Evolutionary conservation across 2,797 vertebrate species (phyloP), one percentile per base, ranked within the genome.

Genomic region (Poeciliopsis gracilis): DNA sequence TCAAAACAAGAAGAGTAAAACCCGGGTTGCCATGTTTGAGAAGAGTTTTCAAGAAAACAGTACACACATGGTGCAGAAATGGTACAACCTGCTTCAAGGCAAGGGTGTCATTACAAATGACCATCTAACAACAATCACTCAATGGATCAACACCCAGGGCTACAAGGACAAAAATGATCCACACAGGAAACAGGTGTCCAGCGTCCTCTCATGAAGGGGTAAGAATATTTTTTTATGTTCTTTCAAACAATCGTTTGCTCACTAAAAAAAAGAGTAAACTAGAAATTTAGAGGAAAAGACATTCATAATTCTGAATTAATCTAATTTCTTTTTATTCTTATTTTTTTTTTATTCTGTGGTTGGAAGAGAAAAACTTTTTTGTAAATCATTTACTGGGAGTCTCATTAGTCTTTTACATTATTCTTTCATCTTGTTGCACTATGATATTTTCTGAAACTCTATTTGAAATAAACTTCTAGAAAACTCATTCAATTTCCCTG

Each of bases 91-190:
- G 46, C 57, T 83, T 57, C 28, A 76, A 30, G 41, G 16, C 30
- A 79, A 72, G 13, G 57, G 5, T 57, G 69, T 79, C 43, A 83
- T 83, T 73, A 73, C 30, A 28, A 4, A 30, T 7, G 38, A 25
- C 5, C 16, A 79, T 36, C 28, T 10, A 6, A 30, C 28, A 1
- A 53, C 63, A 25, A 45, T 82, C 23, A 63, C 11, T 25, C 7
- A 36, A 8, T 82, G 81, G 72, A 82, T 82, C 53, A n/a, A 71
- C 5, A 78, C 43, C 0, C 2, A 82, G 45, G 72, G 53, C 66
- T 72, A 75, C 66, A 78, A 51, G 5, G 11, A 82, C 43, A 66
- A 28, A 75, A 71, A 75, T 7, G 72, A 82, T 78, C 18, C 20
- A n/a, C 28, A 61, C 33, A 71, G 72, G 36, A 51, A 47, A 5